phyloP scores from a whole-genome alignment of 2,797 vertebrate species.

The Acanthurus tractus region DNA sequence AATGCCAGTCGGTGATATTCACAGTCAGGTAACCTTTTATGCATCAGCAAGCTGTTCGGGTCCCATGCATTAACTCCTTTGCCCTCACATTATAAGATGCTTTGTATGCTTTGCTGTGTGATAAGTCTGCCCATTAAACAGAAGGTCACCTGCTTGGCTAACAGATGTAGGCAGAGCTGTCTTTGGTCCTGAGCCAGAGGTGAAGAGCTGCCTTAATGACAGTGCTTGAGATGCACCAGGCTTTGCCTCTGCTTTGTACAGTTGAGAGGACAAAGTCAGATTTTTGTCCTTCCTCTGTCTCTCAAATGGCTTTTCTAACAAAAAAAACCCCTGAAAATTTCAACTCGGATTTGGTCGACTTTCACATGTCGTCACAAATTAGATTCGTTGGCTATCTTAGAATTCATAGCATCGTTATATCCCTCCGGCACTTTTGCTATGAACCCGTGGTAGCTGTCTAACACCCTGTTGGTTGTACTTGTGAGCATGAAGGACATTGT shows the following conservation, averaged over 20 bases:
- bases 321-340: not conserved
- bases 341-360: not conserved
- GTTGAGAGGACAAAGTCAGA: not conserved
- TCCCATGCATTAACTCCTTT: conserved; percentile 25
- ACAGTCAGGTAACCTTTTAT: conserved; percentile 19
- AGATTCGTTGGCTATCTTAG: not conserved
- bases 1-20: conserved; percentile 1
- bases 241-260: not conserved
- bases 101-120: conserved; percentile 30
- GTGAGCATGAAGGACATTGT: conserved; percentile 37
- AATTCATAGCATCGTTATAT: conserved; percentile 26
- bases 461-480: conserved; percentile 9
- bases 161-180: conserved; percentile 26
- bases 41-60: conserved; percentile 18
- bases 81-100: conserved; percentile 29
- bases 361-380: conserved; percentile 1
- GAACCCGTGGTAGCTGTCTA: not conserved
- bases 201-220: conserved; percentile 28
- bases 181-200: conserved; percentile 27
- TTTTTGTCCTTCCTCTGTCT: not conserved
- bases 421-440: conserved; percentile 1
- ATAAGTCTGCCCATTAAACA: conserved; percentile 29
- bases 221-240: not conserved
- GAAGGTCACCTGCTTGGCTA: conserved; percentile 35
- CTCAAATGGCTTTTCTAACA: not conserved